A percentile compares a stretch with the other conserved stretches of the same genome.
These are phyloP conservation scores for Eupleurogrammus muticus DNA, from an alignment of 2,797 vertebrate species.

Conservation along the genomic window DNA sequence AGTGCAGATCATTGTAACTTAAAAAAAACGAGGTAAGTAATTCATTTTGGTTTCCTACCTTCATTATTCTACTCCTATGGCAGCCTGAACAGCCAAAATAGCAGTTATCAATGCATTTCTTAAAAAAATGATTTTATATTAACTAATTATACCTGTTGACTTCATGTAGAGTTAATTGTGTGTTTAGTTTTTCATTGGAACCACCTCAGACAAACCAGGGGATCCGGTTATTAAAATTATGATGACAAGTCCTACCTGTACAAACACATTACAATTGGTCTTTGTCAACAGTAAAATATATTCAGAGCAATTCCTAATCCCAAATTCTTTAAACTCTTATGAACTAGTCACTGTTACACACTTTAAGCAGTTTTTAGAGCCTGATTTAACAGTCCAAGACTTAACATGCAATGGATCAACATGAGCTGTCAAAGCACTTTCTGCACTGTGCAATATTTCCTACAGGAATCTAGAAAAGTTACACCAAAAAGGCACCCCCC, in stretches of 20 bases:
- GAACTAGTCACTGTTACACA: background rate
- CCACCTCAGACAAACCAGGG: background rate
- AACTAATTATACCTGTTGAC: background rate
- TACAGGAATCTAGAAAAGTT: background rate
- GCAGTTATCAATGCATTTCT: background rate
- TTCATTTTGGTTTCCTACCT: background rate
- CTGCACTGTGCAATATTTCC: background rate
- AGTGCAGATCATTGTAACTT: background rate
- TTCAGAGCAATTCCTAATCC: background rate
- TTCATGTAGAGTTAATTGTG: background rate
- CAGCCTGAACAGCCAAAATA: too few species aligned
- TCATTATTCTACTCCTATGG: too few species aligned
- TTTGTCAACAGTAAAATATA: too few species aligned
- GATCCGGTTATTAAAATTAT: constrained; percentile 17
- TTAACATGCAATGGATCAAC: background rate
- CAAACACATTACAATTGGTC: constrained; percentile 14
- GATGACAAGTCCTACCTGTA: constrained; percentile 9
- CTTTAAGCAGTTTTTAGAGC: background rate
- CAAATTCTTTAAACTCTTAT: background rate
- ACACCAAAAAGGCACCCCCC: background rate
- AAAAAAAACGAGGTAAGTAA: background rate
- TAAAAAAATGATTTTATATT: background rate
- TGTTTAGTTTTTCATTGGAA: constrained; percentile 37
- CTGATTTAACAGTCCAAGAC: background rate
- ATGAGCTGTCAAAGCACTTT: background rate